phyloP scores from a whole-genome alignment of 2,888 invertebrate genomes.

The Netelia fuscicornis region DNA sequence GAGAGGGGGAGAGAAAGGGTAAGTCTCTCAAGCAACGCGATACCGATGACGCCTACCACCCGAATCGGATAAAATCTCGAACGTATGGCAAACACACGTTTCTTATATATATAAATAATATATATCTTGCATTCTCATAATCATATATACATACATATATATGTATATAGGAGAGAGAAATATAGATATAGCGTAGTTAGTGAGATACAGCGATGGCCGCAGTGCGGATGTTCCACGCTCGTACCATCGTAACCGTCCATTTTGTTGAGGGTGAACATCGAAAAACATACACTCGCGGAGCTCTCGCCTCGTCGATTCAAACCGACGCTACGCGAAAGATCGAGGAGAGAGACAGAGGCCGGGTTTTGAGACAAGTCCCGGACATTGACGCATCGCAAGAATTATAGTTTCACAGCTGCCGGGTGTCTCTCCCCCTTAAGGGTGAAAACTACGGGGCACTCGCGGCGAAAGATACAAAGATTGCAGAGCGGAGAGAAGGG shows the following conservation, averaged over 20 bases:
- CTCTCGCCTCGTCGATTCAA: constrained; percentile 6
- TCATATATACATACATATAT: neutral
- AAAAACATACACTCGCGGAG: neutral
- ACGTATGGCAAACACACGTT: constrained; percentile 53
- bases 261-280: neutral
- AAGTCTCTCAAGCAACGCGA: constrained; percentile 37
- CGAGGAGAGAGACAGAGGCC: neutral
- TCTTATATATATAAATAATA: constrained; percentile 28
- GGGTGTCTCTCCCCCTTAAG: neutral
- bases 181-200: neutral
- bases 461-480: constrained; percentile 24
- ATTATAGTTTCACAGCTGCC: constrained; percentile 47
- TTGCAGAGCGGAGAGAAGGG: constrained; percentile 11
- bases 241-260: neutral
- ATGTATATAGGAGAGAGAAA: too few relatives aligned
- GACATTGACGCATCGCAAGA: constrained; percentile 36
- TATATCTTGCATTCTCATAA: neutral
- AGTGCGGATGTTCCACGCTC: neutral
- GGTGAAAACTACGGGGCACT: neutral
- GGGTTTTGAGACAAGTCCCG: constrained; percentile 35
- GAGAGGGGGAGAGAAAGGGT: neutral
- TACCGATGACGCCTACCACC: constrained; percentile 70
- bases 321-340: constrained; percentile 2
- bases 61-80: constrained; percentile 76
- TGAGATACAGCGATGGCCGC: neutral